Base-by-base conservation (phyloP, 37 sponge, comb jelly and placozoan species). In the Dysidea cf. avara region DNA sequence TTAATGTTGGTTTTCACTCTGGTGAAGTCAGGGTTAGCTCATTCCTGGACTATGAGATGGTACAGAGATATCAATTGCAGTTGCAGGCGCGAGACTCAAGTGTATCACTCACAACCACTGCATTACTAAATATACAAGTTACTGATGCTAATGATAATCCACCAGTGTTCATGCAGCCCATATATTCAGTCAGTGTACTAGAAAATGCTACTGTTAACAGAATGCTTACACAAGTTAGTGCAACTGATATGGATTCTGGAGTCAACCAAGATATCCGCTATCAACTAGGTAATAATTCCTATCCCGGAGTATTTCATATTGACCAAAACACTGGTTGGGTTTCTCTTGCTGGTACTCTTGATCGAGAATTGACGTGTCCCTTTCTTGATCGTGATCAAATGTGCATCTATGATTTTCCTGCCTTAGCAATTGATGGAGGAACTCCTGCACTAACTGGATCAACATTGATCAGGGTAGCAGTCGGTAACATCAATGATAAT, bases 21-120 rank as follows among this genome's bases (percentile, higher is more conserved):
- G 91, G 91, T 12, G 67, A 56, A n/a, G 73, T 90, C 47, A 84
- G 78, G 1, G 71, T 90, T n/a, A 64, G 54, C 17, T 11, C 28
- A 3, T 25, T 67, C 4, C 37, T 77, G 24, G 78, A 77, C 57
- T n/a, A 35, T 38, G 78, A 77, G 53, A 4, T 12, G 3, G 32
- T 34, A 18, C 25, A 40, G 38, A 20, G 7, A 3, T 58, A 47
- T 31, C 33, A 5, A 18, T 3, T 77, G 20, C 2, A 40, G 20
- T 36, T 77, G 3, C 22, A 4, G 21, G 66, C 68, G 14, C 46
- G 5, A 43, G 46, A 43, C 46, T 48, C 32, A 12, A 30, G 30
- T 67, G 68, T 31, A 3, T 28, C 52, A 20, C 35, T 17, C 32
- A 28, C 78, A n/a, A 14, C 67, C 53, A 20, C 31, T 6, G 33